These are phyloP conservation scores for Luperina nickerlii DNA, from an alignment of 2,888 invertebrate genomes.

Conservation along the genomic window DNA sequence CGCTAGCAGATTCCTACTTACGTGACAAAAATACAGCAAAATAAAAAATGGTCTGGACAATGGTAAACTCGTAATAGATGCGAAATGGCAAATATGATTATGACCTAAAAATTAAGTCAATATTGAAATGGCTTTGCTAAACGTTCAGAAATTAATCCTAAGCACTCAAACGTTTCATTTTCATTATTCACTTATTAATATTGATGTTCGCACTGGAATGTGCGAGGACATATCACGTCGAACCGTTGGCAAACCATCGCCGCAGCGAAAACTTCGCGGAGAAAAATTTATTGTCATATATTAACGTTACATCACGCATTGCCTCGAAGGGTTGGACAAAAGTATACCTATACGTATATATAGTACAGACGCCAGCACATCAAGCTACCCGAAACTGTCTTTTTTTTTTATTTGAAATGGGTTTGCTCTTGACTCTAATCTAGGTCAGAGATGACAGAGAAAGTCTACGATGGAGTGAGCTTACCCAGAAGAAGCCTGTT, in stretches of 20 bases:
- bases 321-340: not conserved
- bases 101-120: conserved; percentile 57
- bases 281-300: not conserved
- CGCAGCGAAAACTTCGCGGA: not conserved
- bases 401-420: too few relatives aligned
- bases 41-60: not conserved
- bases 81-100: conserved; percentile 40
- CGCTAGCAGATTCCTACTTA: too few relatives aligned
- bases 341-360: too few relatives aligned
- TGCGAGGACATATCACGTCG: conserved; percentile 48
- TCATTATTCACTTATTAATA: conserved; percentile 59
- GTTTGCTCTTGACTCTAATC: too few relatives aligned
- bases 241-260: not conserved
- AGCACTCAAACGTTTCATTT: conserved; percentile 47
- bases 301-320: not conserved
- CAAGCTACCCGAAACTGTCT: too few relatives aligned
- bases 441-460: too few relatives aligned
- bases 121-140: conserved; percentile 38
- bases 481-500: too few relatives aligned
- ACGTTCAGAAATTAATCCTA: conserved; percentile 42
- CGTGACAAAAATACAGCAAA: not conserved
- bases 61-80: not conserved
- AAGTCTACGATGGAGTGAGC: too few relatives aligned
- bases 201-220: conserved; percentile 55
- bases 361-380: too few relatives aligned